Evolutionary conservation across 1,140 invertebrate genomes (phyloP), one percentile per base, ranked within the genome.

Genomic region (Helicoverpa zea): DNA sequence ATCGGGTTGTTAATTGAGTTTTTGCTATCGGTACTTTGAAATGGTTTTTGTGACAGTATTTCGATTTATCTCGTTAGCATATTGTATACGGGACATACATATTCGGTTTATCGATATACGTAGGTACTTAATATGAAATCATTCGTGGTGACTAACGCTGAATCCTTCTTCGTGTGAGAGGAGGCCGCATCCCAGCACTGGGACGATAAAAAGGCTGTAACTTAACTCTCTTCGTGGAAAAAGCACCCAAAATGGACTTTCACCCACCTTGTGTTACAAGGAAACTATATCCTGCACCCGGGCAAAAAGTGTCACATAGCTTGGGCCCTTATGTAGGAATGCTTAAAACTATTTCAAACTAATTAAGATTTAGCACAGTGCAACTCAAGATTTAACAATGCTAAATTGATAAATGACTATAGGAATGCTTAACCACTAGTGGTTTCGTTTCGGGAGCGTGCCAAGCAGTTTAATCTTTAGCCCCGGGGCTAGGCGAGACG

Each of bases 401-500:
- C 56, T 18, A 23, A 58, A 58, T 58, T 58, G 56, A 58, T 58
- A 58, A 47, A 59, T 13, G 43, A 10, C 54, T 56, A 43, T 43
- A 43, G 35, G 30, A 59, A 59, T 18, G 7, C 16, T 74, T 58
- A 43, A 56, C 18, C 47, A 58, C 35, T 59, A 74, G 47, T 30
- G 13, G 72, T 58, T 63, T 29, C 59, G 59, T 13, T 16, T 4
- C 14, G 72, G 16, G 23, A 16, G 29, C 54, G 72, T 59, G 72
- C 72, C 72, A 74, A 59, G 59, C 72, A n/a, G 72, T 59, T 59
- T 74, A 47, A 74, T 74, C 72, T 35, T 63, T 74, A 74, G 52
- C 54, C 54, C 23, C 54, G 30, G 54, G 14, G 54, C n/a, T 74
- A 30, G 10, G 11, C 54, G 54, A 49, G 14, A 23, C 72, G 72